Conservation (phyloP, 2,797 vertebrate genomes). For the Pseudopleuronectes americanus region DNA sequence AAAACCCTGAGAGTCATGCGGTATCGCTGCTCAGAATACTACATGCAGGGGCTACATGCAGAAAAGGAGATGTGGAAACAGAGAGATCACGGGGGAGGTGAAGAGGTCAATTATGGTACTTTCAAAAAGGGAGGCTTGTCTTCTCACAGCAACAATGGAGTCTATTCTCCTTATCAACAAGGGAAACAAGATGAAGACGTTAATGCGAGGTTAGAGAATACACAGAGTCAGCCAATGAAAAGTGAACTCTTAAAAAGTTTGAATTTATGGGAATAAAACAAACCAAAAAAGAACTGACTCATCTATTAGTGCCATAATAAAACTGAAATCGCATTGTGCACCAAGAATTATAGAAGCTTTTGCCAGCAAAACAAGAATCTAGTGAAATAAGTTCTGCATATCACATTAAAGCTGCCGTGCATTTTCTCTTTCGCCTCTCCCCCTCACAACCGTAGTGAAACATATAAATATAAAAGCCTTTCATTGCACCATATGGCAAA, state of each 20-base stretch:
- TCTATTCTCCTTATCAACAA: slow-evolving; percentile 40
- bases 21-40: slow-evolving; percentile 46
- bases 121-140: slow-evolving; percentile 32
- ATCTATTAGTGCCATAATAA: slow-evolving; percentile 49
- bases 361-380: slow-evolving; percentile 47
- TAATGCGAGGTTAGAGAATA: slow-evolving; percentile 46
- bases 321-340: slow-evolving; percentile 22
- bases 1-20: slow-evolving; percentile 47
- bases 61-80: slow-evolving; percentile 19
- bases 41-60: slow-evolving; percentile 17
- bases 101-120: slow-evolving; percentile 8
- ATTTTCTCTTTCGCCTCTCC: slow-evolving; percentile 16
- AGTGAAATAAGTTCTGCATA: slow-evolving; percentile 48
- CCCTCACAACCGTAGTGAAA: slow-evolving; percentile 36
- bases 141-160: slow-evolving; percentile 43
- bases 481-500: slow-evolving; percentile 68
- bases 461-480: slow-evolving; percentile 49
- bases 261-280: slow-evolving; percentile 27
- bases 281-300: slow-evolving; percentile 16
- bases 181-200: slow-evolving; percentile 51
- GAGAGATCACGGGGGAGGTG: slow-evolving; percentile 36
- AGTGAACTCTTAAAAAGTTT: slow-evolving; percentile 25
- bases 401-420: slow-evolving; percentile 37
- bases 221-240: slow-evolving; percentile 43
- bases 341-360: slow-evolving; percentile 49